Base-by-base conservation (phyloP, 2,888 invertebrate species). In the Melinaea marsaeus region DNA sequence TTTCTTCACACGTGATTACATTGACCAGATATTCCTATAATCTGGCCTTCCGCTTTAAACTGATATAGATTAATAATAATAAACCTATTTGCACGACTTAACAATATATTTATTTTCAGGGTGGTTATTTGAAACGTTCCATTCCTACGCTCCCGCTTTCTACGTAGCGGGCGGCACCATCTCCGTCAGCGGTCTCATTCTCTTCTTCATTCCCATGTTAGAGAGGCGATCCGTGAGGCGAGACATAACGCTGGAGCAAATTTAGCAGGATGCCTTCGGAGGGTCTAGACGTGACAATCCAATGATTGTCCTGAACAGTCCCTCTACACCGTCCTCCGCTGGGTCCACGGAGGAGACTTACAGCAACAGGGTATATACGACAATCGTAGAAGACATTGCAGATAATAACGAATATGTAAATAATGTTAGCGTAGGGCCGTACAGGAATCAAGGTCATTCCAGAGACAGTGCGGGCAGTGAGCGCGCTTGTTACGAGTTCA, bases 101-200 rank as follows among this genome's bases (percentile, higher is more conserved):
- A n/a, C 7, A 47, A 46, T 22, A 45, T 54, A 22, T 65, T 58
- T 9, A 9, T 47, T 91, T 89, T 64, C 86, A 97, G 98, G 98
- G 63, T 95, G 93, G 92, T 86, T 99, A 62, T 96, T 93, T 77
- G 99, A 99, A 79, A 85, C 91, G 13, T 92, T 94, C 5, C 73
- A 91, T 2, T 95, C 96, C 13, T 98, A 98, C 88, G 92, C 95
- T 75, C 95, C 96, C 13, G 97, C 96, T 0, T 99, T 99, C 87
- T 93, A 94, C 74, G 91, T 98, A 65, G 96, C 98, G 32, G 99
- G 99, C 4, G 86, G 93, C 0, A 94, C 96, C 79, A 96, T 99
- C 64, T 94, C 95, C 4, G 69, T 96, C 55, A 98, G 98, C 79
- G 99, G 98, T 11, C 59, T 96, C 55, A 96, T 99, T 91, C 92